These are phyloP conservation scores for Oscheius sp. DNA, from an alignment of 2,888 invertebrate species.

Conservation along the genomic window DNA sequence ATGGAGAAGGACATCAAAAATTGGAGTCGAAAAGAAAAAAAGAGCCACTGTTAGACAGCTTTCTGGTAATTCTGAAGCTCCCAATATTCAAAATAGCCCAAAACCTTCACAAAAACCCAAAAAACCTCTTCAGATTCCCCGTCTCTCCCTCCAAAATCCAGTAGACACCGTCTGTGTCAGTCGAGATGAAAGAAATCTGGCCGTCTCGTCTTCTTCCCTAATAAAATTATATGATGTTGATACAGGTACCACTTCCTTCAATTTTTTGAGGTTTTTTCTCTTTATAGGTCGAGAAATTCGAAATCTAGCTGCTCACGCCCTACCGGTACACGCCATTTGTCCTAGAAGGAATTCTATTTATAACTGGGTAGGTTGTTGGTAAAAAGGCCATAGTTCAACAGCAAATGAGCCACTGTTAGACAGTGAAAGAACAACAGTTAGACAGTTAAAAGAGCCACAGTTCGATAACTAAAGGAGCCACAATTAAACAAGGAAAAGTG, in stretches of 20 bases:
- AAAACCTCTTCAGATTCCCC: neutral
- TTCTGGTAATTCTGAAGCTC: neutral
- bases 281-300: conserved; percentile 35
- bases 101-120: neutral
- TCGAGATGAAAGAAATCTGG: conserved; percentile 37
- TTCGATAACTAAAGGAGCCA: too few species aligned
- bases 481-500: too few species aligned
- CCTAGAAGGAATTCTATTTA: conserved; percentile 36
- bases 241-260: conserved; percentile 3
- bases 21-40: neutral
- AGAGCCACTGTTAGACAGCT: neutral
- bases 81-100: neutral
- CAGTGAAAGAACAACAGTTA: too few species aligned
- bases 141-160: conserved; percentile 13
- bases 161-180: conserved; percentile 31
- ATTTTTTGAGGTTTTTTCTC: neutral
- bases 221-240: conserved; percentile 34
- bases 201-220: conserved; percentile 21
- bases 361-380: conserved; percentile 34
- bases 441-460: too few species aligned
- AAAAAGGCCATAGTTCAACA: neutral
- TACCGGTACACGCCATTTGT: conserved; percentile 26
- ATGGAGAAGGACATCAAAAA: neutral
- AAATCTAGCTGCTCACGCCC: conserved; percentile 28
- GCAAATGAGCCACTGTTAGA: neutral